Percentiles rank a stretch among this genome's conserved stretches.
phyloP scores from a whole-genome alignment of 2,113 vertebrate species.

The Megaceryle torquata region DNA sequence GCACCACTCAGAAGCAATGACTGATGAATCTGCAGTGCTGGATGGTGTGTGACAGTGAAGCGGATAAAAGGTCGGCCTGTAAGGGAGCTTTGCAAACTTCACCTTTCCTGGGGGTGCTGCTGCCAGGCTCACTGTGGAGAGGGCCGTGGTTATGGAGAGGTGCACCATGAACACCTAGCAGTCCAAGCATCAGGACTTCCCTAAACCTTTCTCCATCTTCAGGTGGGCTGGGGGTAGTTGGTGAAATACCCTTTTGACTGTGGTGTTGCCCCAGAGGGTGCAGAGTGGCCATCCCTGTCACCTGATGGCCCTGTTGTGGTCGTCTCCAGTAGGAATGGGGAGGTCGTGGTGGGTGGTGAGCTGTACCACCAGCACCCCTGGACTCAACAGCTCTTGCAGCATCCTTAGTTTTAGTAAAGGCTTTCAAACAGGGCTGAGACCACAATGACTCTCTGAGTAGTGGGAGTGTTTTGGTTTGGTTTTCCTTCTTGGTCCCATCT shows the following conservation, averaged over 20 bases:
- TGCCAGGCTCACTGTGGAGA: neutral
- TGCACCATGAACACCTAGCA: accelerated
- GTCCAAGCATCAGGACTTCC: accelerated
- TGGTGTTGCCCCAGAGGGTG: accelerated
- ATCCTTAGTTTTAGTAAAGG: neutral
- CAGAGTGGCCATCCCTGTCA: accelerated
- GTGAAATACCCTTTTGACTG: neutral
- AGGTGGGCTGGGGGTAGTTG: neutral
- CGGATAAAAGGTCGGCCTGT: neutral
- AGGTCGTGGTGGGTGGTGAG: neutral
- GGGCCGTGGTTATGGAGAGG: accelerated
- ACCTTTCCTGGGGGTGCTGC: neutral
- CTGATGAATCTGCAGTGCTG: neutral
- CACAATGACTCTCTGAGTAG: accelerated
- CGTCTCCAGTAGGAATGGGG: neutral
- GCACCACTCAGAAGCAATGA: neutral
- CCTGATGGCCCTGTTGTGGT: accelerated
- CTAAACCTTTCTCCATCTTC: neutral
- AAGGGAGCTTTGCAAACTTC: neutral
- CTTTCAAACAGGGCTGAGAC: neutral
- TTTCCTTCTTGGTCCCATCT: neutral
- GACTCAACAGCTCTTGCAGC: neutral
- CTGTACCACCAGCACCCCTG: accelerated
- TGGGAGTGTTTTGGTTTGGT: accelerated
- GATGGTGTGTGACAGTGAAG: neutral